Base-by-base conservation (phyloP, 2,113 vertebrate genomes). In the Leptobrachium leishanense region DNA sequence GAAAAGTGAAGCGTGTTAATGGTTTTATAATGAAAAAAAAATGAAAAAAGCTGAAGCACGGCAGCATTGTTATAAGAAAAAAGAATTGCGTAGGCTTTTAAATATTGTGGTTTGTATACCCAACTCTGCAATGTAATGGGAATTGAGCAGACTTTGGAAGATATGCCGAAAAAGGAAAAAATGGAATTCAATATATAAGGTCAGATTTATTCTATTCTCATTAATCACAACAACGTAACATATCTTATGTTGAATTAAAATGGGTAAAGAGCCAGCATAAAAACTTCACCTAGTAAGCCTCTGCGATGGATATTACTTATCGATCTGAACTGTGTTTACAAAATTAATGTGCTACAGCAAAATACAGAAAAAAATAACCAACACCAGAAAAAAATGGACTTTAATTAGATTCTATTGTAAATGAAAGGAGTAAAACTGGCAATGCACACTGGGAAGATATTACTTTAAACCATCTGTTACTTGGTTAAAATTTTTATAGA, bases 231-330 rank as follows among this genome's bases (percentile, higher is more conserved):
- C 62, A 64, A 64, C 62, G 6, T 7, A 64, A 64, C 20, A 31
- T 9, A 20, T 64, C 20, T 31, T 31, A 5, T 7, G 62, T 3
- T 31, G 9, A 20, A 20, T 31, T 64, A 64, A 64, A 64, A 3
- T 64, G 62, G 62, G 31, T 64, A 6, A 31, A 39, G 20, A 64
- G 20, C 62, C 62, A 64, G 39, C 55, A n/a, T 59, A n/a, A 9
- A 59, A 50, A 50, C 46, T 8, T 59, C 55, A 13, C 55, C 55
- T 59, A 15, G 11, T 59, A 59, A 59, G 11, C 55, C 10, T 59
- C 13, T 12, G 11, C 10, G 11, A 13, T 59, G 55, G 55, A 43
- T 68, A 68, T 68, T 68, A 68, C 66, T 68, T 68, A 68, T 68
- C 43, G 66, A 68, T 68, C 42, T 59, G 55, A 2, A 15, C 10